A percentile compares a stretch with the other conserved stretches of the same genome.
Evolutionary conservation across 2,888 invertebrate genomes (phyloP).

Genomic region (Pollenia amentaria): DNA sequence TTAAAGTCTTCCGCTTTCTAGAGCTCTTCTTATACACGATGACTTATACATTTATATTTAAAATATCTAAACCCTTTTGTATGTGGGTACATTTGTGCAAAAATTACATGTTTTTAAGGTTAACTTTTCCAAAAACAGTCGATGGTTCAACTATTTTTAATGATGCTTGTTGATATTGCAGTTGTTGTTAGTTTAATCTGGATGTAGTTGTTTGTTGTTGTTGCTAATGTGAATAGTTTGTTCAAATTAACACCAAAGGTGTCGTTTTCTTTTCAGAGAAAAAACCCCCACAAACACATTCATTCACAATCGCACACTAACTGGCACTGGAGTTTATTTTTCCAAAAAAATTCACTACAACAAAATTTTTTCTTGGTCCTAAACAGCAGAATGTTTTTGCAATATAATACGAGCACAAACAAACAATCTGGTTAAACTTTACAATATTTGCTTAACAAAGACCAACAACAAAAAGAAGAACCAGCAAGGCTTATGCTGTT

Average conservation of each 20-base stretch:
- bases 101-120: slow-evolving; percentile 56
- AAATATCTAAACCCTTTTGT: no score
- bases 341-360: background rate
- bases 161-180: slow-evolving; percentile 62
- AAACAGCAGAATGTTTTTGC: slow-evolving; percentile 44
- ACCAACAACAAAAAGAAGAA: slow-evolving; percentile 30
- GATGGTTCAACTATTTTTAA: slow-evolving; percentile 68
- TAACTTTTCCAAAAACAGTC: slow-evolving; percentile 52
- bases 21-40: background rate
- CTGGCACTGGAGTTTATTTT: slow-evolving; percentile 14
- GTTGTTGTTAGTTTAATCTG: slow-evolving; percentile 28
- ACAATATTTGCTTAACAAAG: slow-evolving; percentile 50
- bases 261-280: slow-evolving; percentile 80
- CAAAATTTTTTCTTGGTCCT: background rate
- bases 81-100: background rate
- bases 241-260: slow-evolving; percentile 83
- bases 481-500: slow-evolving; percentile 47
- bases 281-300: background rate
- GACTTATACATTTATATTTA: no score
- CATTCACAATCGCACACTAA: background rate
- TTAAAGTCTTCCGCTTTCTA: no score
- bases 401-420: slow-evolving; percentile 43
- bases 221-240: slow-evolving; percentile 78
- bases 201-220: slow-evolving; percentile 43
- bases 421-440: slow-evolving; percentile 54